Evolutionary conservation across 2,797 vertebrate genomes (phyloP).

Genomic region (Sitta carolinensis): DNA sequence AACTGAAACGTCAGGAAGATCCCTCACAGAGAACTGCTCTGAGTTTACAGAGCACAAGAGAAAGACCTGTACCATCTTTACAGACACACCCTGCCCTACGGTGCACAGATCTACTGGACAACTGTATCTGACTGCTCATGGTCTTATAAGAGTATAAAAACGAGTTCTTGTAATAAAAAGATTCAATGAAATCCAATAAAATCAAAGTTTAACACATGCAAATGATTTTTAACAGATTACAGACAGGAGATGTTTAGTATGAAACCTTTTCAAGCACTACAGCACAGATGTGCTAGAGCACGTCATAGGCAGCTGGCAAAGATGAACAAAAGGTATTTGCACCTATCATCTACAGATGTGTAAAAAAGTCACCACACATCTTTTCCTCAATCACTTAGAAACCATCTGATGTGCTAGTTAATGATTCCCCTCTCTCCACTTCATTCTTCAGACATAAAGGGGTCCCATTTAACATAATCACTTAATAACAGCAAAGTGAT

Average conservation of each 20-base stretch:
- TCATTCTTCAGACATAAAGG: constrained; percentile 75
- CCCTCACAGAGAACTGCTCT: neutral
- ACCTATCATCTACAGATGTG: constrained; percentile 4
- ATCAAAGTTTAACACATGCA: neutral
- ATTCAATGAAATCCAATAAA: neutral
- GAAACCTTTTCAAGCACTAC: neutral
- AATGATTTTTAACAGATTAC: constrained; percentile 1
- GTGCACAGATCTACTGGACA: neutral
- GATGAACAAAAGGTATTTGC: constrained; percentile 32
- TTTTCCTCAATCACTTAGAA: constrained; percentile 58
- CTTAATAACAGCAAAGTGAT: constrained; percentile 79
- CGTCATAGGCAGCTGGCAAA: constrained; percentile 24
- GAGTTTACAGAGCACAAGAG: neutral
- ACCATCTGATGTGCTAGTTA: constrained; percentile 61
- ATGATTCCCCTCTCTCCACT: constrained; percentile 72
- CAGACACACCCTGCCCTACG: neutral
- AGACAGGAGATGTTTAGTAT: neutral
- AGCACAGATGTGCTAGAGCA: neutral
- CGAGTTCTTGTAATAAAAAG: neutral
- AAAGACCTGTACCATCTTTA: neutral
- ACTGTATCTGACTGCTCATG: neutral
- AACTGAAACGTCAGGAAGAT: neutral
- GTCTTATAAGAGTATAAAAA: neutral
- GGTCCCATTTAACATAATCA: constrained; percentile 79
- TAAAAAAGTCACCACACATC: neutral